phyloP scores from a whole-genome alignment of 2,113 vertebrate species.

The Callionymus lyra region DNA sequence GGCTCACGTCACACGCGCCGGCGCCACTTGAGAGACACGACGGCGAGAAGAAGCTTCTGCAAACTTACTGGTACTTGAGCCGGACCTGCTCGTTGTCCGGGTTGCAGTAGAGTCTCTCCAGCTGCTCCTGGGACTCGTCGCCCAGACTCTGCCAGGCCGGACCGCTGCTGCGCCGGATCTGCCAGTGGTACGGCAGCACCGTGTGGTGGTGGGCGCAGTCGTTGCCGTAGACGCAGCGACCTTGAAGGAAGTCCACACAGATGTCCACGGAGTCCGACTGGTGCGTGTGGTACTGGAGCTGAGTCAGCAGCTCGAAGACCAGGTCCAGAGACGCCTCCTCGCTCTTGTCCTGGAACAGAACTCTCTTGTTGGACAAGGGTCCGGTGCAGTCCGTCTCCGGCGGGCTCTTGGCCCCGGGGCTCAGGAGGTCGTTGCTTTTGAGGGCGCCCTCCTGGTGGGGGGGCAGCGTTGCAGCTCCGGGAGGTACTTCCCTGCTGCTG shows the following conservation, averaged over 20 bases:
- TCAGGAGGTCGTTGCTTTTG: slow-evolving; percentile 74
- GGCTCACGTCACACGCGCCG: too few species aligned
- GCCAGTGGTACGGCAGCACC: slow-evolving; percentile 92
- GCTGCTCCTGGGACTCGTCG: slow-evolving; percentile 93
- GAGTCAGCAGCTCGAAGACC: slow-evolving; percentile 93
- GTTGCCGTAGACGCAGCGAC: slow-evolving; percentile 82
- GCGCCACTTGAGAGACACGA: too few species aligned
- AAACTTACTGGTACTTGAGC: slow-evolving; percentile 87
- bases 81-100: slow-evolving; percentile 92
- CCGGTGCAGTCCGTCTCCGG: slow-evolving; percentile 63
- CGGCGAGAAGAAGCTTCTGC: too few species aligned
- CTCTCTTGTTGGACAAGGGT: slow-evolving; percentile 55
- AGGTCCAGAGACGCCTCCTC: slow-evolving; percentile 95
- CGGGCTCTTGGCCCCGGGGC: slow-evolving; percentile 62
- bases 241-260: slow-evolving; percentile 94
- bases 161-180: slow-evolving; percentile 78
- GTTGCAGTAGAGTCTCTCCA: slow-evolving; percentile 98
- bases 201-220: slow-evolving; percentile 95
- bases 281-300: slow-evolving; percentile 96
- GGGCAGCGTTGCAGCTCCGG: slow-evolving; percentile 51
- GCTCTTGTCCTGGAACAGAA: slow-evolving; percentile 93
- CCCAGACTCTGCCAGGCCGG: slow-evolving; percentile 88
- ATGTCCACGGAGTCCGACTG: slow-evolving; percentile 84
- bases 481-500: slow-evolving; percentile 40
- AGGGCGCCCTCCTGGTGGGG: slow-evolving; percentile 65